Percentiles rank a stretch among this genome's conserved stretches.
phyloP scores from a whole-genome alignment of 2,113 vertebrate genomes.

The Cyanistes caeruleus region DNA sequence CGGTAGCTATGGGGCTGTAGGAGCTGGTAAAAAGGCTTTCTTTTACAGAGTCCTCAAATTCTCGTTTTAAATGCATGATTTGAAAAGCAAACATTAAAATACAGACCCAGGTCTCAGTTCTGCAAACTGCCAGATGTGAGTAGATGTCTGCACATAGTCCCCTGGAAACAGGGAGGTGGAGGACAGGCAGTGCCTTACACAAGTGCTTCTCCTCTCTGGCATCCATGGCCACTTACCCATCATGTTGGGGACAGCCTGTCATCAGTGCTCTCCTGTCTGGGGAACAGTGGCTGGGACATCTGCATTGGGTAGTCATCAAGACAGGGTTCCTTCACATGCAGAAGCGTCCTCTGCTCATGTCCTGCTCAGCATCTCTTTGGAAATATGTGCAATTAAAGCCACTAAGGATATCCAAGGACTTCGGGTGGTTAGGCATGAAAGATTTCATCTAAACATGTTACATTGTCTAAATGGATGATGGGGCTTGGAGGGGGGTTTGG shows the following conservation, averaged over 20 bases:
- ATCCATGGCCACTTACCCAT: not conserved
- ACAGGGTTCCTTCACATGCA: not conserved
- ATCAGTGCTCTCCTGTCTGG: not conserved
- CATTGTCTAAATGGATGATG: not conserved
- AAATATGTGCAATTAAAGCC: not conserved
- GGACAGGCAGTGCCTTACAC: not conserved
- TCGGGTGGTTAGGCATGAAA: not conserved
- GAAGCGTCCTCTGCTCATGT: not conserved
- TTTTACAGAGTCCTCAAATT: not conserved
- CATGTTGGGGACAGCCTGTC: not conserved
- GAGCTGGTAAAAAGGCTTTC: not conserved
- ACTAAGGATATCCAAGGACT: not conserved
- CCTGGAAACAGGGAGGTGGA: not conserved
- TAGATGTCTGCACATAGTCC: not conserved
- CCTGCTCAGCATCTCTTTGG: not conserved
- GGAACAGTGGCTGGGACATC: not conserved
- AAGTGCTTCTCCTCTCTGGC: not conserved
- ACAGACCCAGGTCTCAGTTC: not conserved
- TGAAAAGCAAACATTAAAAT: not conserved
- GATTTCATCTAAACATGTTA: not conserved
- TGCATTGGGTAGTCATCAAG: fast-evolving
- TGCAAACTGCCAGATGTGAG: not conserved
- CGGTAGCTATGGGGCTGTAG: not conserved
- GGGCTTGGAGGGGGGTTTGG: not conserved
- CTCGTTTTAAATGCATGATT: not conserved